These are phyloP conservation scores for Microplitis demolitor DNA, from an alignment of 1,140 invertebrate genomes.

Conservation along the genomic window DNA sequence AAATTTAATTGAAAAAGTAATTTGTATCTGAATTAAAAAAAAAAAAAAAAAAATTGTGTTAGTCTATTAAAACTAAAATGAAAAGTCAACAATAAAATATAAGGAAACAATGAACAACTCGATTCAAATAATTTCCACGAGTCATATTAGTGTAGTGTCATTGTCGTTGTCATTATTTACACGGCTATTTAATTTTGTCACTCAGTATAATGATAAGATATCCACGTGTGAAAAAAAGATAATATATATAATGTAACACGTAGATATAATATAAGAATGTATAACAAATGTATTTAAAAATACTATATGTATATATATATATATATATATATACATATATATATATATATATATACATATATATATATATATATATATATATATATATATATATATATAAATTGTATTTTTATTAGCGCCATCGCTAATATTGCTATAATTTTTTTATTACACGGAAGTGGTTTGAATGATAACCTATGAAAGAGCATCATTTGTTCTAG, in stretches of 20 bases:
- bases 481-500: constrained; percentile 6
- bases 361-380: not conserved
- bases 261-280: not conserved
- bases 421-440: not conserved
- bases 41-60: not conserved
- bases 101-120: not conserved
- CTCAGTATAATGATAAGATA: not conserved
- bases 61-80: not conserved
- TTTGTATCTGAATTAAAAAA: not conserved
- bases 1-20: not conserved
- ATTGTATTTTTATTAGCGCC: not conserved
- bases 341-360: not conserved
- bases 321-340: not conserved
- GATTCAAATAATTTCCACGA: constrained; percentile 3
- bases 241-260: not conserved
- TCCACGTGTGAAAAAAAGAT: not conserved
- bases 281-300: not conserved
- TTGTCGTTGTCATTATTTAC: not conserved
- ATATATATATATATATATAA: not conserved
- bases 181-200: not conserved
- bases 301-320: not conserved
- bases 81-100: not conserved
- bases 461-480: not conserved
- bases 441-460: not conserved
- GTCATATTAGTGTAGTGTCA: not conserved